Conservation (phyloP, 2,888 invertebrate genomes). For the Chymomyza caudatula region DNA sequence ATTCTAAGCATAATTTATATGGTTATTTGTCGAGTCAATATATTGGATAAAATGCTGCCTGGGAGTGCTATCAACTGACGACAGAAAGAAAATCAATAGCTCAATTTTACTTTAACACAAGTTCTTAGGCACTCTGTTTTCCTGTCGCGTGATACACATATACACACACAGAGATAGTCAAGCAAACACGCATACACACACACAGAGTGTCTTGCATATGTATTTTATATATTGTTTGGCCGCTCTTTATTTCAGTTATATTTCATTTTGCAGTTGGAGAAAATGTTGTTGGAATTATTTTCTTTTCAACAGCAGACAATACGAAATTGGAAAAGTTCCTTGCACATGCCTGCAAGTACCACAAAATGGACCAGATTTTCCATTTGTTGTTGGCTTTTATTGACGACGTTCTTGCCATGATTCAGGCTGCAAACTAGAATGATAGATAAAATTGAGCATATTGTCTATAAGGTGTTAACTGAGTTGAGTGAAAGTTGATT, state of each 20-base stretch:
- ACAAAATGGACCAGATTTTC: constrained; percentile 10
- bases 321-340: not conserved
- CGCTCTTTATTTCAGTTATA: not conserved
- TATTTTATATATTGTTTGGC: not conserved
- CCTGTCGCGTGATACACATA: constrained; percentile 39
- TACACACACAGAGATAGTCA: not conserved
- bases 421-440: constrained; percentile 39
- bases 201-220: not conserved
- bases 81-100: constrained; percentile 54
- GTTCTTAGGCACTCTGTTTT: constrained; percentile 9
- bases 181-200: constrained; percentile 1
- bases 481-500: not conserved
- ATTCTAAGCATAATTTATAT: constrained; percentile 10
- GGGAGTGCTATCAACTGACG: not conserved
- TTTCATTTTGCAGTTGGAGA: not conserved
- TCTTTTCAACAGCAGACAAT: not conserved
- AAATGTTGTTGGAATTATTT: not conserved
- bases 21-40: not conserved
- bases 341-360: not conserved
- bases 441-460: not conserved
- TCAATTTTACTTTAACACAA: constrained; percentile 11
- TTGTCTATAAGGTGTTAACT: not conserved
- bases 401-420: constrained; percentile 33
- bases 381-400: constrained; percentile 38
- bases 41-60: not conserved